Conservation (phyloP, 2,888 invertebrate genomes). For the Dasypolia templi region DNA sequence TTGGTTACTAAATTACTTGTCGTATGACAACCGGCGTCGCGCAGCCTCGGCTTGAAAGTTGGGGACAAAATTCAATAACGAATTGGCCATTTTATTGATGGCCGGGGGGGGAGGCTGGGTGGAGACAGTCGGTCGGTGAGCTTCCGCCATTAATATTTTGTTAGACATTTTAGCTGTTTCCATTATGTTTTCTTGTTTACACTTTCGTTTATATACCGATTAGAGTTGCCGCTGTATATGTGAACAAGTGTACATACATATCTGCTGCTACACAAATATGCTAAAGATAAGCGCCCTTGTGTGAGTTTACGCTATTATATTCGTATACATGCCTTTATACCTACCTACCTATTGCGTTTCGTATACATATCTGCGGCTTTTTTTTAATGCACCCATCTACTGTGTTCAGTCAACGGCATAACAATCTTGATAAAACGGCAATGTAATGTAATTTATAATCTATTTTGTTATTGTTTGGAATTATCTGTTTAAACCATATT, state of each 20-base stretch:
- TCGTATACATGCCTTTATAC: conserved; percentile 46
- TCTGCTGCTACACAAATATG: conserved; percentile 66
- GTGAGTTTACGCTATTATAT: conserved; percentile 61
- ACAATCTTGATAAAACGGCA: conserved; percentile 56
- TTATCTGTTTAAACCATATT: conserved; percentile 34
- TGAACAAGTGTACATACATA: conserved; percentile 58
- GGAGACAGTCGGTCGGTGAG: conserved; percentile 87
- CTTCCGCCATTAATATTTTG: conserved; percentile 87
- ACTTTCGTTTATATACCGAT: conserved; percentile 69
- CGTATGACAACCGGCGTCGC: conserved; percentile 88
- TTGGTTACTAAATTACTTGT: conserved; percentile 84
- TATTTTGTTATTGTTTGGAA: conserved; percentile 56
- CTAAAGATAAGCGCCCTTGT: conserved; percentile 69
- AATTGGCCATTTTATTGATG: conserved; percentile 91
- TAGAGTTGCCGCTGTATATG: conserved; percentile 64
- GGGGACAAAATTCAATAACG: conserved; percentile 90
- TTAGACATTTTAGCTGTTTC: conserved; percentile 73
- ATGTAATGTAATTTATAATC: conserved; percentile 47
- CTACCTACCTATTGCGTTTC: conserved; percentile 55
- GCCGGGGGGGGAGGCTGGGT: conserved; percentile 88
- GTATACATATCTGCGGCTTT: conserved; percentile 59
- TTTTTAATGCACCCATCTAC: conserved; percentile 61
- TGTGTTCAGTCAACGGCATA: conserved; percentile 69
- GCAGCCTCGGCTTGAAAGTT: conserved; percentile 87
- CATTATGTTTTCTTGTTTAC: conserved; percentile 81